These are phyloP conservation scores for Vulpes lagopus DNA, from an alignment of 2,113 vertebrate species.

Conservation along the genomic window DNA sequence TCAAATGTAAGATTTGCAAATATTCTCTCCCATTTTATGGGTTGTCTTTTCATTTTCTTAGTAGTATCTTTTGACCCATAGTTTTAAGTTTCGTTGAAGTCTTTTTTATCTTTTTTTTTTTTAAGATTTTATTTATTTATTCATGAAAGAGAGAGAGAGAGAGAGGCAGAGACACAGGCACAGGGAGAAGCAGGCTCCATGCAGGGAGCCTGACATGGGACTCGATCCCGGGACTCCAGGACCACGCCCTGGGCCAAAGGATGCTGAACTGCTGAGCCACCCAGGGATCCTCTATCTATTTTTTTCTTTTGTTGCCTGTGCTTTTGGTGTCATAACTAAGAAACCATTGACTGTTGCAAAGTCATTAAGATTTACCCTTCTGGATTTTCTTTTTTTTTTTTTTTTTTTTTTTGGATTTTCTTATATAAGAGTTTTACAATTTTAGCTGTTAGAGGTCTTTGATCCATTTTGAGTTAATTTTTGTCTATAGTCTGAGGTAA, in stretches of 20 bases:
- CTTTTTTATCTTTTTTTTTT: background rate
- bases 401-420: too few species aligned
- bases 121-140: background rate
- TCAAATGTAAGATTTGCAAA: background rate
- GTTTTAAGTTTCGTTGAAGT: background rate
- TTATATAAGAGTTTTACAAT: background rate
- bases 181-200: too few species aligned
- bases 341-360: background rate
- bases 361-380: background rate
- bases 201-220: too few species aligned
- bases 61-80: background rate
- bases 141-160: too few species aligned
- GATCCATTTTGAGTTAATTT: conserved; percentile 4
- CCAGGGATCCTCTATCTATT: background rate
- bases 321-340: background rate
- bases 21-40: background rate
- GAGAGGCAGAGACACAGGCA: too few species aligned
- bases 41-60: background rate
- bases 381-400: conserved; percentile 1
- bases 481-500: background rate
- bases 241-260: too few species aligned
- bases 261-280: too few species aligned
- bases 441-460: background rate
- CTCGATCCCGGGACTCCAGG: too few species aligned
- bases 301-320: background rate